Evolutionary conservation across 2,797 vertebrate genomes (phyloP).

Genomic region (Valencia hispanica): DNA sequence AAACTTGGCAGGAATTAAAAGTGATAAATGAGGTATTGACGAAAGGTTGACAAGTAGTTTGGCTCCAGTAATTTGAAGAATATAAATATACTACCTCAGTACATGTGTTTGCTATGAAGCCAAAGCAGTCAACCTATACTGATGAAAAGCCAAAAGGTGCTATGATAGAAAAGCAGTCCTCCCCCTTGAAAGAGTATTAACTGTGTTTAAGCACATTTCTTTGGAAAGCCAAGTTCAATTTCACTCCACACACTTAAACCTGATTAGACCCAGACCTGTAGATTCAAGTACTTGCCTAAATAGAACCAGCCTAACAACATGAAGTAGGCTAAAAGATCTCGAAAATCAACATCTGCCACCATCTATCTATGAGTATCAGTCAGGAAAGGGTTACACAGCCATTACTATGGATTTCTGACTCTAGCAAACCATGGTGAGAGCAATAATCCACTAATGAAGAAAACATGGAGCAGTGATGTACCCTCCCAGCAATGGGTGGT

Average conservation of each 20-base stretch:
- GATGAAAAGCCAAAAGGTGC: not conserved
- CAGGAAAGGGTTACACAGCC: too few relatives aligned
- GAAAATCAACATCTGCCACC: not conserved
- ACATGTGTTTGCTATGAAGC: not conserved
- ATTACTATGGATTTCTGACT: too few relatives aligned
- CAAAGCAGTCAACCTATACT: not conserved
- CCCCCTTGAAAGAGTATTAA: not conserved
- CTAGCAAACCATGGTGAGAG: too few relatives aligned
- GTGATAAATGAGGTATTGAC: conserved; percentile 15
- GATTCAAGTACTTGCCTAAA: not conserved
- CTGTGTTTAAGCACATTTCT: not conserved
- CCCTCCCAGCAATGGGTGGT: too few relatives aligned
- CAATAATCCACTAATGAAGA: not conserved
- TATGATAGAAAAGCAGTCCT: not conserved
- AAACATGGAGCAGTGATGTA: not conserved
- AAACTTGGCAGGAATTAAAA: conserved; percentile 34
- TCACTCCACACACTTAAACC: not conserved
- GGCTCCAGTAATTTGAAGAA: conserved; percentile 1
- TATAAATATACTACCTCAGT: not conserved
- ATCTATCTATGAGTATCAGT: too few relatives aligned
- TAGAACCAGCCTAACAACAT: not conserved
- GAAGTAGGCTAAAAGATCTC: not conserved
- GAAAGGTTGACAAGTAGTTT: not conserved
- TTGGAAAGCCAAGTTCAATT: not conserved
- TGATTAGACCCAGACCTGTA: not conserved